These are phyloP conservation scores for Reinhardtius hippoglossoides DNA, from an alignment of 2,113 vertebrate species.

Conservation along the genomic window DNA sequence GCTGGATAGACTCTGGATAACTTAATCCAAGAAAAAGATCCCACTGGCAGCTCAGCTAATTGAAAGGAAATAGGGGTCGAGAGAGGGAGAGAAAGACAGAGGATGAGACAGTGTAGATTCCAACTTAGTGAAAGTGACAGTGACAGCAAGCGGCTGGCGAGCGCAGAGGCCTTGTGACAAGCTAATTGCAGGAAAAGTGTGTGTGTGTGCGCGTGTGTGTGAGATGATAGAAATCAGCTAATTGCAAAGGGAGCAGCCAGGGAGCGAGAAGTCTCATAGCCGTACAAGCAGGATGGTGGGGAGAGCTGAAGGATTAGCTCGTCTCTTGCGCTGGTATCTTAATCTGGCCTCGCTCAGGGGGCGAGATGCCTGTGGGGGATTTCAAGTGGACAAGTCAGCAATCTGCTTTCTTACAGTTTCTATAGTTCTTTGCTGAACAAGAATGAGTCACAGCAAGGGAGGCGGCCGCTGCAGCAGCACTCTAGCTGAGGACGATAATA, in stretches of 20 bases:
- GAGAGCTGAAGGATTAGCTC: conserved; percentile 73
- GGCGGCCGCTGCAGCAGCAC: conserved; percentile 17
- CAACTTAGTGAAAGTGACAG: conserved; percentile 76
- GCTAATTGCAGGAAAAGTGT: conserved; percentile 66
- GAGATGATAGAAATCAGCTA: conserved; percentile 62
- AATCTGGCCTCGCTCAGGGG: conserved; percentile 63
- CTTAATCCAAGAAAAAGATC: conserved; percentile 62
- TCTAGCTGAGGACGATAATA: conserved; percentile 42
- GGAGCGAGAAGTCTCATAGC: conserved; percentile 62
- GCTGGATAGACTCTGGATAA: conserved; percentile 54
- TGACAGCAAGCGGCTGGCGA: conserved; percentile 56
- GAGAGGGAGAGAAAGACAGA: conserved; percentile 36
- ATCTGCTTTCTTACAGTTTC: conserved; percentile 56
- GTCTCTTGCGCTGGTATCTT: conserved; percentile 56
- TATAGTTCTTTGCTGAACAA: conserved; percentile 38
- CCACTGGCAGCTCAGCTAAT: conserved; percentile 73
- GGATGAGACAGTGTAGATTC: conserved; percentile 49
- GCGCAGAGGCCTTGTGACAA: conserved; percentile 49
- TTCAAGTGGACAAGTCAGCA: conserved; percentile 75
- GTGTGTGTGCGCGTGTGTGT: conserved; percentile 23
- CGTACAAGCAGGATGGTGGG: conserved; percentile 53
- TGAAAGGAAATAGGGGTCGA: conserved; percentile 77
- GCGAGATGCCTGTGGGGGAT: conserved; percentile 50
- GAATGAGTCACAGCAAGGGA: conserved; percentile 46
- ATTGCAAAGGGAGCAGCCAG: conserved; percentile 58